Conservation (phyloP, 2,113 vertebrate species). For the Ochotona princeps region DNA sequence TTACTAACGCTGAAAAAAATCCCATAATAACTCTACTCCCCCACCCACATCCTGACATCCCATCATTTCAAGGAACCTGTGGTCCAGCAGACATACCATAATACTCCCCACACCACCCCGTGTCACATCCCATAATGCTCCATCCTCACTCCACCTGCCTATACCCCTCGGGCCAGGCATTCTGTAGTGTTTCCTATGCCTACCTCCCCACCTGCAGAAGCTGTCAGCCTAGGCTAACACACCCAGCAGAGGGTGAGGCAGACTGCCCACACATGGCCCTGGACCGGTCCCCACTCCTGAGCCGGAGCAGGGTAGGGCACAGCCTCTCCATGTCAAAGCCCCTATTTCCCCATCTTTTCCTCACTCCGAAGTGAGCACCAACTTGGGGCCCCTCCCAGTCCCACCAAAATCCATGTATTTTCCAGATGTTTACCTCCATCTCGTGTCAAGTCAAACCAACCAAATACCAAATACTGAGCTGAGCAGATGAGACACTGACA, state of each 20-base stretch:
- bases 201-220: slow-evolving; percentile 81
- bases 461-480: neutral
- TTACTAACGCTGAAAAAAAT: slow-evolving; percentile 49
- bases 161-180: slow-evolving; percentile 54
- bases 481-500: slow-evolving; percentile 29
- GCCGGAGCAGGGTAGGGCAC: slow-evolving; percentile 36
- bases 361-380: neutral
- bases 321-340: neutral
- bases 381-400: neutral
- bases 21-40: slow-evolving; percentile 63
- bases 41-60: slow-evolving; percentile 70
- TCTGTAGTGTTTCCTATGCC: slow-evolving; percentile 75
- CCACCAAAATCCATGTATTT: slow-evolving; percentile 51
- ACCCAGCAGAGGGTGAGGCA: slow-evolving; percentile 50
- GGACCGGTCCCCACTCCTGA: slow-evolving; percentile 28
- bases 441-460: slow-evolving; percentile 43
- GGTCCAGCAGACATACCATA: slow-evolving; percentile 89
- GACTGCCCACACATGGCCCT: slow-evolving; percentile 11
- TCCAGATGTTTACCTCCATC: slow-evolving; percentile 20
- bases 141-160: slow-evolving; percentile 21
- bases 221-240: slow-evolving; percentile 89
- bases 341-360: slow-evolving; percentile 24
- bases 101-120: slow-evolving; percentile 84
- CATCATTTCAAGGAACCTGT: slow-evolving; percentile 80
- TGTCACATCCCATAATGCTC: slow-evolving; percentile 75